These are phyloP conservation scores for Antigone vipio DNA, from an alignment of 2,113 vertebrate species.

Conservation along the genomic window DNA sequence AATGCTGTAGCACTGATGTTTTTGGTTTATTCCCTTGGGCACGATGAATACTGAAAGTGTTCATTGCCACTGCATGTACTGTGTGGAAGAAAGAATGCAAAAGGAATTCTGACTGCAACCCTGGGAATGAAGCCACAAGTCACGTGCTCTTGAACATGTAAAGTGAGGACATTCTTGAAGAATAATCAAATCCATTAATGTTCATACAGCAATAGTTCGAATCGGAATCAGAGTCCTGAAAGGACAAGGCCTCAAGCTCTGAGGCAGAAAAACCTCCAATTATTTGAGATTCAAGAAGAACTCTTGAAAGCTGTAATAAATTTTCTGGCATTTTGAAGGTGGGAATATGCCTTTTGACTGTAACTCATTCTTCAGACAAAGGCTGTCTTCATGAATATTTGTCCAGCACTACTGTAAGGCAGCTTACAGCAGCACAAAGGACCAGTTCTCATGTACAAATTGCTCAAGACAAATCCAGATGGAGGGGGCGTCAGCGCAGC, in stretches of 20 bases:
- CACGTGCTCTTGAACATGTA: neutral
- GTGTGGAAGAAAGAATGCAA: neutral
- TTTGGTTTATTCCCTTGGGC: neutral
- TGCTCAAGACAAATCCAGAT: neutral
- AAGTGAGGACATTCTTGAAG: neutral
- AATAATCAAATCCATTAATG: neutral
- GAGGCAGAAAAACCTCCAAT: neutral
- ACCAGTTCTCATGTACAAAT: neutral
- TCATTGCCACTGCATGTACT: neutral
- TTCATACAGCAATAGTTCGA: neutral
- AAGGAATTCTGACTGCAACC: neutral
- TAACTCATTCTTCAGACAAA: neutral
- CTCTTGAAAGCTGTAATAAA: neutral
- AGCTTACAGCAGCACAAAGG: neutral
- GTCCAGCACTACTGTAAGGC: neutral
- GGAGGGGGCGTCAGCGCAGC: neutral
- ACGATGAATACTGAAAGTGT: neutral
- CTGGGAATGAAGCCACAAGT: neutral
- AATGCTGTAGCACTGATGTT: neutral
- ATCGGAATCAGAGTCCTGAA: neutral
- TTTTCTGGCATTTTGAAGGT: neutral
- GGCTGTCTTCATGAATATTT: neutral
- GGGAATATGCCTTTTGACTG: neutral
- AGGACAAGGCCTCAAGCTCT: neutral
- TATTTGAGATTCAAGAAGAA: neutral